Conservation (phyloP, 2,888 invertebrate genomes). For the Archaeoteleia sp. region DNA sequence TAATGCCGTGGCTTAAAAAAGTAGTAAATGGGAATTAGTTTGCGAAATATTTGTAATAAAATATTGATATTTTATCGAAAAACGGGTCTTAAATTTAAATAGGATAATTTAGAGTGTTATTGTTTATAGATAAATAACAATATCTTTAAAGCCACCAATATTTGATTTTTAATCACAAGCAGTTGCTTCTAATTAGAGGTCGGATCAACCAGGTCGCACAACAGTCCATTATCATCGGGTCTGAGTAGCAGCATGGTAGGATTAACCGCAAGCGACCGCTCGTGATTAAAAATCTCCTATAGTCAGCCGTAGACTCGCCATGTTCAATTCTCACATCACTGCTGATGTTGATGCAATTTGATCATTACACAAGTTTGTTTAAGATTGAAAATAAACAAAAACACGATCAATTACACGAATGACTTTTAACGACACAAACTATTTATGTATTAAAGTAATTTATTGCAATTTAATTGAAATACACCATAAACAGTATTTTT, state of each 20-base stretch:
- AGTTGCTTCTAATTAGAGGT: slow-evolving; percentile 48
- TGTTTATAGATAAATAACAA: slow-evolving; percentile 14
- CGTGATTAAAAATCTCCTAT: slow-evolving; percentile 45
- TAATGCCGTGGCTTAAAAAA: too few relatives aligned
- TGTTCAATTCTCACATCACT: slow-evolving; percentile 21
- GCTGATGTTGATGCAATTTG: slow-evolving; percentile 28
- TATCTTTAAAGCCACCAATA: slow-evolving; percentile 24
- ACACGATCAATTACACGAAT: too few relatives aligned
- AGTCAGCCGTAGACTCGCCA: slow-evolving; percentile 27
- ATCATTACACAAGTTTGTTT: slow-evolving; percentile 30
- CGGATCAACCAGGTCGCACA: slow-evolving; percentile 43
- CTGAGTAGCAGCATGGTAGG: slow-evolving; percentile 31
- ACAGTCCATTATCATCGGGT: slow-evolving; percentile 46
- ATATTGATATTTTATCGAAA: too few relatives aligned
- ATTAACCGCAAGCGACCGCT: slow-evolving; percentile 40
- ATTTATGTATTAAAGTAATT: too few relatives aligned
- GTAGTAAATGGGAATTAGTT: too few relatives aligned
- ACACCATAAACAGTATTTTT: too few relatives aligned
- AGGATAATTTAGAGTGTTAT: slow-evolving; percentile 8
- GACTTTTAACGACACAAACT: too few relatives aligned
- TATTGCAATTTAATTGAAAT: too few relatives aligned
- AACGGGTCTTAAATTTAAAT: not conserved
- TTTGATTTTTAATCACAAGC: slow-evolving; percentile 50
- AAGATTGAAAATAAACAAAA: too few relatives aligned
- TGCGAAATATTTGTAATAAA: too few relatives aligned